Base-by-base conservation (phyloP, 2,888 invertebrate genomes). In the Rapana venosa region DNA sequence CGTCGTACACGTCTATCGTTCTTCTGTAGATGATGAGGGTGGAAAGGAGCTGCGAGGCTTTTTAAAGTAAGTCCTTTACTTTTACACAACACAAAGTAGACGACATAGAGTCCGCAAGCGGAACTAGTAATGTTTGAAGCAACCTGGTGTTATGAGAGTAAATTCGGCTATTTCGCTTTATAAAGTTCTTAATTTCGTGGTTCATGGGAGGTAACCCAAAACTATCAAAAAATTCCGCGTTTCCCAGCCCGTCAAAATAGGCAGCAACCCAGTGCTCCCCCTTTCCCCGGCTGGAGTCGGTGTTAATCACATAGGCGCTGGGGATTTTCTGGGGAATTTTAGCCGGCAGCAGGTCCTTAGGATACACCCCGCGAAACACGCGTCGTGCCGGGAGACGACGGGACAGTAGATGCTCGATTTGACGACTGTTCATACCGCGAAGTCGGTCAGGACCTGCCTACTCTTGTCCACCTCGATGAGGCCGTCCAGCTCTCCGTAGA, bases 201-300 rank as follows among this genome's bases (percentile, higher is more conserved):
- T 77, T 11, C 32, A n/a, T 8, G 30, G 30, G 77, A 6, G 30
- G 32, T n/a, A n/a, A 32, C 8, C 89, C 87, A 58, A 86, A 89
- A 89, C 89, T 89, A 35, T 89, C 89, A 32, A 89, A 89, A 77
- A 36, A 89, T 77, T 89, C 86, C 0, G n/a, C 61, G 13, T 26
- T 32, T 26, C 17, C 26, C 15, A 22, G 11, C 5, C 32, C 58
- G 11, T 77, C 30, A 11, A 89, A 35, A 36, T 61, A 89, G 11
- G 86, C 30, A 0, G 79, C 56, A 17, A 89, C 56, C 86, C 89
- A 89, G 35, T 89, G 89, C 47, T 77, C 30, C 2, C 87, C 89
- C 86, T n/a, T 11, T 20, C 22, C 36, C 17, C 22, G 13, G 22
- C 47, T 47, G 8, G 83, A 13, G 22, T 83, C 83, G 4, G 47